Percentiles rank a stretch among this genome's conserved stretches.
Evolutionary conservation across 2,113 vertebrate genomes (phyloP).

Genomic region (Pipra filicauda): DNA sequence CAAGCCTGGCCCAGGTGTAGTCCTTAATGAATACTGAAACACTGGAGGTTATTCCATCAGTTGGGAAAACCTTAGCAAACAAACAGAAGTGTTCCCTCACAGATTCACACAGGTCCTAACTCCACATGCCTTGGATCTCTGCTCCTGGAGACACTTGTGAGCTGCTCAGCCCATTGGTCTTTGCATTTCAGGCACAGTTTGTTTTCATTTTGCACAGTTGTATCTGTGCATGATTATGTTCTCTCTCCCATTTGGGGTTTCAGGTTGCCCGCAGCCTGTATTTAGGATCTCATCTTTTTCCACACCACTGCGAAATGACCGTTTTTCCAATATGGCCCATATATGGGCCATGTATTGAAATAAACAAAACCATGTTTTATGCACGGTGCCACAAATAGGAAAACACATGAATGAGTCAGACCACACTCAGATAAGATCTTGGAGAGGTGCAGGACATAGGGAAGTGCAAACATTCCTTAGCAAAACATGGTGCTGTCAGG

Average conservation of each 20-base stretch:
- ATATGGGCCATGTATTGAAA: background rate
- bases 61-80: background rate
- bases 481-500: background rate
- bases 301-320: background rate
- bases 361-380: background rate
- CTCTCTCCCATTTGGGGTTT: background rate
- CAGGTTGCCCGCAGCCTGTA: background rate
- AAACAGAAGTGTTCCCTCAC: background rate
- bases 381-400: background rate
- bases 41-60: rapidly evolving
- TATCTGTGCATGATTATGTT: background rate
- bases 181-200: background rate
- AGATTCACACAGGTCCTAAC: background rate
- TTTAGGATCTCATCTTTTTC: background rate
- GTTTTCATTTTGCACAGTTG: background rate
- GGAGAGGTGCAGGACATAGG: background rate
- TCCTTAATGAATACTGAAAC: background rate
- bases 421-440: background rate
- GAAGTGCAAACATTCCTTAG: background rate
- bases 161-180: background rate
- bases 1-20: background rate
- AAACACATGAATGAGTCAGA: background rate
- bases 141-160: background rate
- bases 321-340: background rate
- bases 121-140: rapidly evolving